Conservation (phyloP, 2,797 vertebrate species). For the Mionectes olivaceus region DNA sequence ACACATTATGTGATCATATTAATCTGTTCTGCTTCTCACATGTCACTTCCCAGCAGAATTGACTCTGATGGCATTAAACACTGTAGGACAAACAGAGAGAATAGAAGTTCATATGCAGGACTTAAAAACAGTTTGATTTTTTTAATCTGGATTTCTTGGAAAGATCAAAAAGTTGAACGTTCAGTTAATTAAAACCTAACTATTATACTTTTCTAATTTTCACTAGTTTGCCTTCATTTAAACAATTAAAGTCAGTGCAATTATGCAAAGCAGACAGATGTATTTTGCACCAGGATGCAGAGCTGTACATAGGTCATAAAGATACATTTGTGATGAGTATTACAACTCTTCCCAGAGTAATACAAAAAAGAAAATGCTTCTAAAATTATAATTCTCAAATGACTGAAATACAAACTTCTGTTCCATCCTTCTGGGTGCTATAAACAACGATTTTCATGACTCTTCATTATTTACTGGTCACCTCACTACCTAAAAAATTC, state of each 20-base stretch:
- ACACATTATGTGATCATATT: neutral
- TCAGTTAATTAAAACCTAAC: neutral
- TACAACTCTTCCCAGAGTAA: neutral
- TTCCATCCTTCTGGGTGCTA: neutral
- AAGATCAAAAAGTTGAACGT: neutral
- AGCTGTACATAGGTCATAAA: neutral
- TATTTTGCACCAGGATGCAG: neutral
- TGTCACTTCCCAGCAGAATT: neutral
- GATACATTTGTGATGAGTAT: neutral
- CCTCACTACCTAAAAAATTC: neutral
- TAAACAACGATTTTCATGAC: neutral
- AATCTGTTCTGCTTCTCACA: neutral
- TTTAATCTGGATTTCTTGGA: neutral
- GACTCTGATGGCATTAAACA: neutral
- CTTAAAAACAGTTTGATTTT: neutral
- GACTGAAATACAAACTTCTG: neutral
- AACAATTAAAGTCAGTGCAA: neutral
- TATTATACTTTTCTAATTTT: neutral
- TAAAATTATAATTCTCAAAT: neutral
- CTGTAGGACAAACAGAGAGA: neutral
- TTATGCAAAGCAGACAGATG: neutral
- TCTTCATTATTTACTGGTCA: neutral
- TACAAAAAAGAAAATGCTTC: neutral
- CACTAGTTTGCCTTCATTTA: neutral
- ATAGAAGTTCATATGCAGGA: neutral